Base-by-base conservation (phyloP, 2,888 invertebrate genomes). In the Nasonovia ribisnigri region DNA sequence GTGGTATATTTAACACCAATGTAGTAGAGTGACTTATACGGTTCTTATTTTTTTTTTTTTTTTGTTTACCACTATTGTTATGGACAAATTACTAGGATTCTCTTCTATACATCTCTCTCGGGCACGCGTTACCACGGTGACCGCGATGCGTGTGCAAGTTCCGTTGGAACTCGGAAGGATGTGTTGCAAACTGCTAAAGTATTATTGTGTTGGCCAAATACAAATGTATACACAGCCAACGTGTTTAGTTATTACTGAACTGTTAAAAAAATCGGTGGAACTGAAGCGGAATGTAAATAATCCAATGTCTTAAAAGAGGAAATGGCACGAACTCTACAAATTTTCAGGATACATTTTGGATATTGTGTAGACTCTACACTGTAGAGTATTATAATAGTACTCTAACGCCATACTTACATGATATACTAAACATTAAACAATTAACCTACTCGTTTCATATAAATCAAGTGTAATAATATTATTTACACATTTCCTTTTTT, bases 161-260 rank as follows among this genome's bases (percentile, higher is more conserved):
- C 24, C n/a, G 87, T 51, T 77, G 20, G 67, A 77, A 77, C 77
- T 36, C 24, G 51, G 87, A 86, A 86, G 86, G 86, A 88, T 88
- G 36, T 48, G 87, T 88, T n/a, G 8, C n/a, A 88, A 29, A 36
- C 87, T n/a, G n/a, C 51, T 48, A 36, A n/a, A 88, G 36, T 51
- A 36, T 36, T 10, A 88, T n/a, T 29, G 10, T 88, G 20, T 88
- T 46, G n/a, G 48, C 4, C 6, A 88, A 88, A 36, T 16, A 88
- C 51, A 51, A 88, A 51, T 51, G 16, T 36, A 29, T 0, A 24
- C n/a, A n/a, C 10, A 43, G 8, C 77, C n/a, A 77, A 36, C 42
- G 29, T 84, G 84, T 43, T 84, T 11, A 43, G 11, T 43, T 84
- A 43, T 43, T 26, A 29, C 13, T 13, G 26, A 29, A 84, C 0